These are phyloP conservation scores for Lasioglossum lativentre DNA, from an alignment of 2,888 invertebrate genomes.

Conservation along the genomic window DNA sequence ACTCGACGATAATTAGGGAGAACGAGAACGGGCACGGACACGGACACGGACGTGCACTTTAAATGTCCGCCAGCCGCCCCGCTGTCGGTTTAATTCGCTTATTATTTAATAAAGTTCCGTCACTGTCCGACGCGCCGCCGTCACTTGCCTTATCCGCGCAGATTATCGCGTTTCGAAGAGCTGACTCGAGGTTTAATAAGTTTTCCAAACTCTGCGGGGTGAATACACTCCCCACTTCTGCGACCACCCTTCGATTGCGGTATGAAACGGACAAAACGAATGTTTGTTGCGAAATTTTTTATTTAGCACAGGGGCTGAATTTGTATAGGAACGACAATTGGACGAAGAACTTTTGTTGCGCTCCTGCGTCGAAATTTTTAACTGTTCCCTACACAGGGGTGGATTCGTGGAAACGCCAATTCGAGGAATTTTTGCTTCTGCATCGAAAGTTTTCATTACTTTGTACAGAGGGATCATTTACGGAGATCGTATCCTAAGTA, in stretches of 20 bases:
- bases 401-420: background rate
- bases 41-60: constrained; percentile 81
- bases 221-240: background rate
- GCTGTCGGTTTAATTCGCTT: constrained; percentile 71
- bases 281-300: background rate
- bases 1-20: constrained; percentile 76
- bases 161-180: background rate
- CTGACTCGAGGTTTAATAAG: background rate
- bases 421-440: background rate
- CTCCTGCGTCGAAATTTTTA: background rate
- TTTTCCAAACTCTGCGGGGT: background rate
- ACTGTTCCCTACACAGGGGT: background rate
- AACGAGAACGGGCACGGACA: constrained; percentile 81
- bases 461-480: background rate
- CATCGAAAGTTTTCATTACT: background rate
- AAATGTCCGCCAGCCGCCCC: constrained; percentile 78
- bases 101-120: constrained; percentile 78
- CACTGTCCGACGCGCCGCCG: constrained; percentile 35
- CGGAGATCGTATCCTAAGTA: background rate
- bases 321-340: background rate
- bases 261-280: background rate
- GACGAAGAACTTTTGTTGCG: background rate
- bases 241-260: background rate
- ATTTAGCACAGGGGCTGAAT: background rate
- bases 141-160: constrained; percentile 31